Conservation (phyloP, 2,113 vertebrate species). For the Pelecanoides urinatrix region DNA sequence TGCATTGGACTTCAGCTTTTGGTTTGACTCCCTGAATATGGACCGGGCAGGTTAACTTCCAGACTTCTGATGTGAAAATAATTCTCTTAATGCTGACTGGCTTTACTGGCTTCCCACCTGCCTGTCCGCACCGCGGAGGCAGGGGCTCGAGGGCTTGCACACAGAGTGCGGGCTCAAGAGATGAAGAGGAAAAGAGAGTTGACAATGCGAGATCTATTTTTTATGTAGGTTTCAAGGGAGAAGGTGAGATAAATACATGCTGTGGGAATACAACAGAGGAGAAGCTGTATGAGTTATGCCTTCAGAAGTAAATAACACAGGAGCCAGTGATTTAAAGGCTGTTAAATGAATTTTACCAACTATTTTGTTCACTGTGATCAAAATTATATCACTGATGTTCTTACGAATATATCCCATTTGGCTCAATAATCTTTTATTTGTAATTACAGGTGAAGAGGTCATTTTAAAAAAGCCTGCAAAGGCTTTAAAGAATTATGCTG, state of each 20-base stretch:
- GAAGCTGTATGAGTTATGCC: slow-evolving; percentile 24
- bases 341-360: slow-evolving; percentile 47
- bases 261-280: slow-evolving; percentile 32
- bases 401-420: slow-evolving; percentile 57
- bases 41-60: background rate
- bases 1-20: background rate
- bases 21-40: background rate
- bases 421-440: slow-evolving; percentile 58
- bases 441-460: slow-evolving; percentile 57
- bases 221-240: background rate
- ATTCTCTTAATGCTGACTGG: background rate
- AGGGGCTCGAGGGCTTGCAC: background rate
- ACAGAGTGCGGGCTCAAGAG: fast-evolving
- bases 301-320: slow-evolving; percentile 41
- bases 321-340: slow-evolving; percentile 43
- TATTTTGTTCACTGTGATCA: slow-evolving; percentile 47
- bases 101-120: background rate
- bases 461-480: slow-evolving; percentile 35
- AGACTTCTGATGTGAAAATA: background rate
- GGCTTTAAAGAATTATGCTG: slow-evolving; percentile 40
- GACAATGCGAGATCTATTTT: background rate
- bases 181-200: background rate
- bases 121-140: fast-evolving
- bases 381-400: slow-evolving; percentile 57
- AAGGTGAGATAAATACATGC: slow-evolving; percentile 48